Percentiles rank a stretch among this genome's conserved stretches.
Evolutionary conservation across 2,888 invertebrate genomes (phyloP).

Genomic region (Erynnis tages): DNA sequence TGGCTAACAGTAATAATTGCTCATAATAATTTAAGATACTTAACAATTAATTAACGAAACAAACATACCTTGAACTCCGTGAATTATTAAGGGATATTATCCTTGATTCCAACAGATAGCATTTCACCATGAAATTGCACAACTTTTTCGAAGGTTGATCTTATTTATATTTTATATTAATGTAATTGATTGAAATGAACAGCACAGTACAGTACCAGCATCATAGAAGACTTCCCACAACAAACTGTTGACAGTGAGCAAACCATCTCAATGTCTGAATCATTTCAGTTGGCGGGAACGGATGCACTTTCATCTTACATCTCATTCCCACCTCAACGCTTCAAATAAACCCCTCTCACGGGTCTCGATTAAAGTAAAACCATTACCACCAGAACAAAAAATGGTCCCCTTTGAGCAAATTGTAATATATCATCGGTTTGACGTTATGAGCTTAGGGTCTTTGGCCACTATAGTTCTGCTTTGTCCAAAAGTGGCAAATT

Average conservation of each 20-base stretch:
- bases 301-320: slow-evolving; percentile 51
- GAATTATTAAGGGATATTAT: neutral
- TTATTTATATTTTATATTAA: too few relatives aligned
- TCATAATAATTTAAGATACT: neutral
- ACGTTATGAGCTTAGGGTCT: slow-evolving; percentile 72
- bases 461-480: slow-evolving; percentile 54
- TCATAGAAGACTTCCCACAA: slow-evolving; percentile 53
- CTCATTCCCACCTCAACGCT: slow-evolving; percentile 44
- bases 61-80: neutral
- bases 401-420: slow-evolving; percentile 80
- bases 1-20: too few relatives aligned
- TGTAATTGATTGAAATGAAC: too few relatives aligned
- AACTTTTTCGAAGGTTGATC: too few relatives aligned
- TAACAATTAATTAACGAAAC: neutral
- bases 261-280: slow-evolving; percentile 66
- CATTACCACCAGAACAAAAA: slow-evolving; percentile 80
- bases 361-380: slow-evolving; percentile 75
- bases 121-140: neutral
- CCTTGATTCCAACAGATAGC: neutral
- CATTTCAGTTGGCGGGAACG: slow-evolving; percentile 73
- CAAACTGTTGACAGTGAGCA: slow-evolving; percentile 71
- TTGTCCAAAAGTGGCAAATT: slow-evolving; percentile 69
- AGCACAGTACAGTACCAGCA: slow-evolving; percentile 32
- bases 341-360: slow-evolving; percentile 42
- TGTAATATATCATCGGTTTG: slow-evolving; percentile 79